Conservation (phyloP, 2,797 vertebrate species). For the Philypnodon macrostomus region DNA sequence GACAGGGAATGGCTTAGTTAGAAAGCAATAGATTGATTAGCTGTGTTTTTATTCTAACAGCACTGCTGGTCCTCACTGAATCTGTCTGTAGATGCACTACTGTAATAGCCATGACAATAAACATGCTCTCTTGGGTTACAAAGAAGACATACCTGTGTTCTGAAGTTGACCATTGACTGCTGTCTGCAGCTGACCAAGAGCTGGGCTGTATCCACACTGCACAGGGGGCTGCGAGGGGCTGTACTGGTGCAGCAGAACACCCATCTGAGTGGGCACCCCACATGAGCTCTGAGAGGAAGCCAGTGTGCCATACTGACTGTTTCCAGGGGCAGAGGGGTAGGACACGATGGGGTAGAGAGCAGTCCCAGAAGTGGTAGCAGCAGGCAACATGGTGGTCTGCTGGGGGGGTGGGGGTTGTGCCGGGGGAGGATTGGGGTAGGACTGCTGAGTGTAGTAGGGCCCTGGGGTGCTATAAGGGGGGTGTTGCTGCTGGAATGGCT, state of each 20-base stretch:
- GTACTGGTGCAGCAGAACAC: conserved; percentile 74
- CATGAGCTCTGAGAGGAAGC: conserved; percentile 75
- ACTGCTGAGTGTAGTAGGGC: conserved; percentile 74
- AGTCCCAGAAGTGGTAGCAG: conserved; percentile 57
- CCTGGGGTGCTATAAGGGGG: conserved; percentile 60
- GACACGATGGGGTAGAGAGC: no score
- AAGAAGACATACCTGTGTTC: conserved; percentile 71
- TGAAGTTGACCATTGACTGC: conserved; percentile 74
- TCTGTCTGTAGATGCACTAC: no score
- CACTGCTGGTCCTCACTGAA: no score
- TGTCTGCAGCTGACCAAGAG: conserved; percentile 53
- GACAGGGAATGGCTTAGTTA: neutral
- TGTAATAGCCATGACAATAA: no score
- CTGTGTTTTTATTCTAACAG: no score
- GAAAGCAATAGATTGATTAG: no score
- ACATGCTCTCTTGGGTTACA: no score
- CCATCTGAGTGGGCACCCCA: conserved; percentile 66
- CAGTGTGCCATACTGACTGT: conserved; percentile 77
- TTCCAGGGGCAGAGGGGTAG: conserved; percentile 76
- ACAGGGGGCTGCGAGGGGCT: conserved; percentile 39
- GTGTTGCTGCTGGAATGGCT: conserved; percentile 61
- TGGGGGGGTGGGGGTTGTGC: conserved; percentile 77
- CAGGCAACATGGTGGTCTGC: conserved; percentile 72
- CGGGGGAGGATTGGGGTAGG: conserved; percentile 70
- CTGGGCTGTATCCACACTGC: conserved; percentile 63